Evolutionary conservation across 2,113 vertebrate genomes (phyloP).

Genomic region (Myrmophylax atrothorax): DNA sequence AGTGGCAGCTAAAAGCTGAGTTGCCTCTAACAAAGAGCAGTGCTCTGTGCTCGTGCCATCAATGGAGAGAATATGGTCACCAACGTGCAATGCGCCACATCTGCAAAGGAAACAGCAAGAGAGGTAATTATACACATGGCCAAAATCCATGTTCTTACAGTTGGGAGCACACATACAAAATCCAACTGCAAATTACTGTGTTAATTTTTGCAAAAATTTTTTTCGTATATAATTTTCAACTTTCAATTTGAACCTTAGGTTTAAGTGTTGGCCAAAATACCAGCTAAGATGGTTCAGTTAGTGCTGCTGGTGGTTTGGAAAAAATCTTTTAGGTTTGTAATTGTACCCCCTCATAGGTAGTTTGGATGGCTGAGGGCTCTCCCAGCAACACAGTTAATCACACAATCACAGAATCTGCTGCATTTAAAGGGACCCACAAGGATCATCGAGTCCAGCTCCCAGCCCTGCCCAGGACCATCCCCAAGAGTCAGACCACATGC

Average conservation of each 20-base stretch:
- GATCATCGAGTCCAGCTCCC: background rate
- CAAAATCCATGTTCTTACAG: background rate
- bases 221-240: background rate
- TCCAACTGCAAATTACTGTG: background rate
- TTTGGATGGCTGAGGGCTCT: background rate
- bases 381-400: background rate
- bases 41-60: constrained; percentile 92
- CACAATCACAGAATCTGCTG: background rate
- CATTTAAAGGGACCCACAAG: background rate
- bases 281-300: background rate
- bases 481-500: background rate
- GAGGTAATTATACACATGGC: background rate
- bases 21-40: constrained; percentile 92
- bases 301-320: background rate
- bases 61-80: constrained; percentile 92
- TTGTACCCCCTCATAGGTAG: background rate
- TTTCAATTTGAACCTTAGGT: background rate
- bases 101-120: constrained; percentile 67
- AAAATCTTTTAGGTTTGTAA: background rate
- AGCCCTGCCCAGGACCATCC: background rate
- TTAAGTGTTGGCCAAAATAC: background rate
- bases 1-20: constrained; percentile 88
- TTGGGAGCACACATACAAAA: background rate
- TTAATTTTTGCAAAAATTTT: background rate
- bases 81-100: constrained; percentile 87